These are phyloP conservation scores for Liodrosophila aerea DNA, from an alignment of 2,888 invertebrate genomes.

Conservation along the genomic window DNA sequence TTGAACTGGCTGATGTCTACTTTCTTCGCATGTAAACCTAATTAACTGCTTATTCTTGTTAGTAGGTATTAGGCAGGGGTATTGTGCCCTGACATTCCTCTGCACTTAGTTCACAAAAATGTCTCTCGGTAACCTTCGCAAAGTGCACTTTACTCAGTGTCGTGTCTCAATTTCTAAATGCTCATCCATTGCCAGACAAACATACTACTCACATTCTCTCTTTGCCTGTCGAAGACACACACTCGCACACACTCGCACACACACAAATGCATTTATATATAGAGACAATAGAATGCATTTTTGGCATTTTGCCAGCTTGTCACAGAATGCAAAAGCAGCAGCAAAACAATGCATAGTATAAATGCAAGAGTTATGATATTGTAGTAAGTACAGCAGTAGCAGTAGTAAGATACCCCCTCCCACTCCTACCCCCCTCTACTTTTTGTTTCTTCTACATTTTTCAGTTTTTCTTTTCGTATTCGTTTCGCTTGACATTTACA, in stretches of 20 bases:
- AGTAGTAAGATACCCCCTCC: neutral
- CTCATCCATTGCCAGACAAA: constrained; percentile 40
- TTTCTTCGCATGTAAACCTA: too few relatives aligned
- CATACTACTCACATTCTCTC: too few relatives aligned
- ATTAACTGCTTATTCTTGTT: too few relatives aligned
- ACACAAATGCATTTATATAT: constrained; percentile 13
- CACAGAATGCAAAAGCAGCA: constrained; percentile 34
- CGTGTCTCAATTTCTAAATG: constrained; percentile 34
- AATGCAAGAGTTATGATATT: constrained; percentile 31
- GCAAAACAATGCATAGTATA: constrained; percentile 39
- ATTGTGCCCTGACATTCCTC: neutral
- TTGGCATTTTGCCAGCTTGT: constrained; percentile 59
- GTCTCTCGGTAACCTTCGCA: constrained; percentile 35
- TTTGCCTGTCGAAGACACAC: constrained; percentile 3
- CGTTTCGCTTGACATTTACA: neutral
- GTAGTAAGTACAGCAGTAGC: neutral
- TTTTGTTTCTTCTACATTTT: constrained; percentile 25
- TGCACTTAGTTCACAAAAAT: constrained; percentile 15
- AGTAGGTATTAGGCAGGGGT: too few relatives aligned
- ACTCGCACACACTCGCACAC: constrained; percentile 8
- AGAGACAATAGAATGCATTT: constrained; percentile 1
- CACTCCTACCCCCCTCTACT: neutral
- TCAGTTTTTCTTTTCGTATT: constrained; percentile 38
- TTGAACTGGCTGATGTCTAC: too few relatives aligned
- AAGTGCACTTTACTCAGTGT: constrained; percentile 28